Percentiles rank a stretch among this genome's conserved stretches.
phyloP scores from a whole-genome alignment of 1,140 invertebrate species.

The Globodera ellingtonae region DNA sequence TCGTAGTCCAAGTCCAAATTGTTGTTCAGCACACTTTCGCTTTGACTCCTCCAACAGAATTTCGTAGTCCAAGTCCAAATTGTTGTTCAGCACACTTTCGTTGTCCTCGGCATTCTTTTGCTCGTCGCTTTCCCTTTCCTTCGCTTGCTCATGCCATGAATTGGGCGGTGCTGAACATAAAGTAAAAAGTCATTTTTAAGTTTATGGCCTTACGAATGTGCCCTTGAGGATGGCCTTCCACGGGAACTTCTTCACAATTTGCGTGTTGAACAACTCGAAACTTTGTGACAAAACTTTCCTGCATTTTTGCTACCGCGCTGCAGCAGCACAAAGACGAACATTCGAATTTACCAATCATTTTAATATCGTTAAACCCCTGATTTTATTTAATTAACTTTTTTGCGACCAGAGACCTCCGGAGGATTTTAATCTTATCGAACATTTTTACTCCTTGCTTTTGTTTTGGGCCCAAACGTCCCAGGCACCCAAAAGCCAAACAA shows the following conservation, averaged over 20 bases:
- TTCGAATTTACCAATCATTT: too few species aligned
- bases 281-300: slow-evolving; percentile 27
- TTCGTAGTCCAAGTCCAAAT: slow-evolving; percentile 10
- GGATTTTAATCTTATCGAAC: too few species aligned
- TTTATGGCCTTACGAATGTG: neutral
- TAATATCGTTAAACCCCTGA: too few species aligned
- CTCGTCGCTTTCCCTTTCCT: neutral
- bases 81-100: neutral
- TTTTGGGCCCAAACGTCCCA: too few species aligned
- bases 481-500: too few species aligned
- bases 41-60: slow-evolving; percentile 19
- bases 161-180: neutral
- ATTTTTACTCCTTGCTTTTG: too few species aligned
- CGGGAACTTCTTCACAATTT: neutral
- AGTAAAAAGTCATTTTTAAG: neutral
- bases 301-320: slow-evolving; percentile 12
- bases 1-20: slow-evolving; percentile 10
- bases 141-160: too few species aligned
- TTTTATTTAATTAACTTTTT: too few species aligned
- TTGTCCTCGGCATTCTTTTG: slow-evolving; percentile 1
- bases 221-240: neutral
- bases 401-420: too few species aligned
- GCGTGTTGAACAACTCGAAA: neutral
- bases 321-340: slow-evolving; percentile 28
- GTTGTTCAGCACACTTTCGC: slow-evolving; percentile 9